Base-by-base conservation (phyloP, 1,140 invertebrate genomes). In the Diabrotica virgifera region DNA sequence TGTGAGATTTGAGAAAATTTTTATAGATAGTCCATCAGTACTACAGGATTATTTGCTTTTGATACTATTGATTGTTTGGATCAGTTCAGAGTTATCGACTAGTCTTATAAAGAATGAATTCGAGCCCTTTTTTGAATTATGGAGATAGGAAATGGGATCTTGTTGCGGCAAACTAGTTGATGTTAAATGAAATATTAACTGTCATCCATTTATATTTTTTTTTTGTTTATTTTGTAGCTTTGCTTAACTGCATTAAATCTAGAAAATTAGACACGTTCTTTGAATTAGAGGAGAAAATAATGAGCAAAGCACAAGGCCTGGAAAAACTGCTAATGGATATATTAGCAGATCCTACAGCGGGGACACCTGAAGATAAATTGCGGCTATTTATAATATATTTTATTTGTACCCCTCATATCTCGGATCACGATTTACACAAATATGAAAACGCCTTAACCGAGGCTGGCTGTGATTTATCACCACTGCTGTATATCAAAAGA, bases 271-370 rank as follows among this genome's bases (percentile, higher is more conserved):
- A 99, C 79, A 93, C 93, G 2, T 95, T 95, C 71, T 99, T 99
- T 79, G 97, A 99, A 82, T 84, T 95, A 58, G 97, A 99, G 82
- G 97, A 99, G 77, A 99, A 98, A 81, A 90, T 99, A 56, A 94
- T 99, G 91, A 90, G 90, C 36, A 91, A 91, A 80, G 74, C 77
- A n/a, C 84, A 86, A 59, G 85, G 88, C 4, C 81, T 92, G 52
- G 90, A 91, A 72, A 88, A 89, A 75, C 86, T 88, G 50, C 80
- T 95, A 7, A 76, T 93, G 59, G 93, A 97, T 68, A 83, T 95
- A 9, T 84, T 96, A 52, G 82, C 87, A n/a, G 95, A 98, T 82
- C 84, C 89, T 0, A 90, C 93, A 63, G 90, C 90, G 66, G 96
- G 96, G 5, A 89, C 88, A 13, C 84, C 90, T 0, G 93, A 96